Evolutionary conservation across 53 echinoderm and acorn worm genomes (phyloP).

Genomic region (Arbacia lixula): DNA sequence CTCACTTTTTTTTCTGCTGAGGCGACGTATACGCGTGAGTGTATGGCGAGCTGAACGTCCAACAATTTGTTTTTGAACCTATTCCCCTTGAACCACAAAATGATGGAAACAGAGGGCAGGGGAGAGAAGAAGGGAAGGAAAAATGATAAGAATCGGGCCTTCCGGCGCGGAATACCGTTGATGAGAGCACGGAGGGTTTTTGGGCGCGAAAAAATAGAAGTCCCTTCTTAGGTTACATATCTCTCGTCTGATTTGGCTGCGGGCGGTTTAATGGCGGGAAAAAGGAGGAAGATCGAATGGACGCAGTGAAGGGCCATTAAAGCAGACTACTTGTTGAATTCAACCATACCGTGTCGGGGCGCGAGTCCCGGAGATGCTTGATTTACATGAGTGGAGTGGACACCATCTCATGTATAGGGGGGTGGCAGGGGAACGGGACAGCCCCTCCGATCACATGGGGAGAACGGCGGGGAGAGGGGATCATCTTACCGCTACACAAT

Average conservation of each 20-base stretch:
- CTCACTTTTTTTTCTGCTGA: constrained; percentile 20
- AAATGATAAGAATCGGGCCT: constrained; percentile 51
- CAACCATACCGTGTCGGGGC: constrained; percentile 45
- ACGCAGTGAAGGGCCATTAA: constrained; percentile 60
- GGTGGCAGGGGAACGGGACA: constrained; percentile 2
- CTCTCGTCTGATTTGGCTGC: constrained; percentile 53
- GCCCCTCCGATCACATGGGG: constrained; percentile 2
- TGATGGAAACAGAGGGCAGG: constrained; percentile 6
- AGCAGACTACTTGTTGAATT: constrained; percentile 81
- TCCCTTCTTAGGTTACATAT: constrained; percentile 57
- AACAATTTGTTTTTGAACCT: constrained; percentile 27
- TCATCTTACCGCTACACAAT: too few species aligned
- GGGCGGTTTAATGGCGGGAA: constrained; percentile 53
- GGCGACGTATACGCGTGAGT: constrained; percentile 14
- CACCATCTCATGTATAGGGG: background rate
- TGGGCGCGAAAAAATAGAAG: constrained; percentile 30
- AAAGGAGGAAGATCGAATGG: constrained; percentile 55
- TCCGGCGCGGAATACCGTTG: constrained; percentile 23
- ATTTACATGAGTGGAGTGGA: constrained; percentile 22
- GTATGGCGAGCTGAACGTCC: constrained; percentile 29
- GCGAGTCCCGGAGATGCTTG: constrained; percentile 19
- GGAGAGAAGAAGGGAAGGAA: constrained; percentile 20
- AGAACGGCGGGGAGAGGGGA: too few species aligned
- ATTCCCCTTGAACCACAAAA: background rate
- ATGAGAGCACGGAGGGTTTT: constrained; percentile 31